Evolutionary conservation across 2,113 vertebrate genomes (phyloP).

Genomic region (Turdus rufiventris): DNA sequence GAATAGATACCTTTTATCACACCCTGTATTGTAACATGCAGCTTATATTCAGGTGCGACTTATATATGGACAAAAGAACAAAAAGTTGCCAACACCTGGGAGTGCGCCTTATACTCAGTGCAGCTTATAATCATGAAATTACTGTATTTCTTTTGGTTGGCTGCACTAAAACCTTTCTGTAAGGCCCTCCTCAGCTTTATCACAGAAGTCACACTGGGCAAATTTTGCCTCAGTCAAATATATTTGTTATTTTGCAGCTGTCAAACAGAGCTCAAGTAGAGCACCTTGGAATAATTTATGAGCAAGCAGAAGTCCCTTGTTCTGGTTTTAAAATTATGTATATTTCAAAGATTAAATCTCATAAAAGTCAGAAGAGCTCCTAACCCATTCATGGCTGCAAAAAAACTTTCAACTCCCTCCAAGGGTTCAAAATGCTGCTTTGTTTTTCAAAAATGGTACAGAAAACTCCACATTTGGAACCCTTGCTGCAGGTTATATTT

Average conservation of each 20-base stretch:
- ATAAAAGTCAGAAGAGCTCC: not conserved
- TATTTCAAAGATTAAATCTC: not conserved
- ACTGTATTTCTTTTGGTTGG: not conserved
- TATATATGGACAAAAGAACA: no score
- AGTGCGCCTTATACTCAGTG: no score
- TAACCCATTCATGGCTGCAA: not conserved
- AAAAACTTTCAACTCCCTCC: not conserved
- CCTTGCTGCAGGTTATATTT: not conserved
- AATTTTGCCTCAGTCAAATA: not conserved
- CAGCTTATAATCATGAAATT: no score
- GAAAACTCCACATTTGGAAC: not conserved
- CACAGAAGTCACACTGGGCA: not conserved
- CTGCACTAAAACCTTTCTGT: not conserved
- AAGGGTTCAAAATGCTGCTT: not conserved
- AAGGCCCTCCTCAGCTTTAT: not conserved
- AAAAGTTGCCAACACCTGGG: no score
- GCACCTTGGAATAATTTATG: not conserved
- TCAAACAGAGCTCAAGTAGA: not conserved
- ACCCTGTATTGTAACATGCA: no score
- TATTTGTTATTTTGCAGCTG: not conserved
- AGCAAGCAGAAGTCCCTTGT: not conserved
- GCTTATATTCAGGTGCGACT: no score
- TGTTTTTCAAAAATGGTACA: not conserved
- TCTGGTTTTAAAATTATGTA: rapidly evolving
- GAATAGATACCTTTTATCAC: no score